Evolutionary conservation across 2,113 vertebrate species (phyloP), one percentile per base, ranked within the genome.

Genomic region (Ciconia boyciana): DNA sequence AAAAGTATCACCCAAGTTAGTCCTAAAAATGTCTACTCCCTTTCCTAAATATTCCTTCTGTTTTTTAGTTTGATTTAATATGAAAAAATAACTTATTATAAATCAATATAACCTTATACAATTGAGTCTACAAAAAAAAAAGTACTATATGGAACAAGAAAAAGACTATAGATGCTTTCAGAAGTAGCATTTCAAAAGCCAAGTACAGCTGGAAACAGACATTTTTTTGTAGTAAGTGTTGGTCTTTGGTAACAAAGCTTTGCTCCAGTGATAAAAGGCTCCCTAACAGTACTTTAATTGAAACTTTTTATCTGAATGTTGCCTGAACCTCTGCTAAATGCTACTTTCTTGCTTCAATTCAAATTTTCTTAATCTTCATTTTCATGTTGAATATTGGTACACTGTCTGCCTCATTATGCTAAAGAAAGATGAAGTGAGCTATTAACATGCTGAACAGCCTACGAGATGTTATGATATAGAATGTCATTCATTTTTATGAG

Each of bases 401-500:
- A 96, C 96, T 97, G 94, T 97, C 95, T 98, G 95, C 94, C 95
- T 98, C 97, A 98, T 98, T 98, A 98, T 98, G 86, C 97, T 97
- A 97, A 98, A 98, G 97, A 98, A 98, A 98, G 98, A 98, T 97
- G 97, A 98, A 98, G 98, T 95, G 97, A 98, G 98, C 98, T 97
- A 98, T 98, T 98, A 98, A 97, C 97, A 98, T 98, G 97, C 98
- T 89, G 97, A 98, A 97, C 79, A 93, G 97, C 96, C 97, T 92
- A 97, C 92, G 97, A 98, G 98, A 98, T 98, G 97, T 98, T 98
- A 98, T 92, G 97, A 98, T 98, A 98, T 97, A 97, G 97, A 97
- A 96, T 98, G 98, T 98, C 98, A 98, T 98, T 98, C 98, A 98
- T 98, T 98, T 98, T 98, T 98, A 98, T 98, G 98, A 98, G 97